Conservation (phyloP, 2,888 invertebrate genomes). For the Zele albiditarsus region DNA sequence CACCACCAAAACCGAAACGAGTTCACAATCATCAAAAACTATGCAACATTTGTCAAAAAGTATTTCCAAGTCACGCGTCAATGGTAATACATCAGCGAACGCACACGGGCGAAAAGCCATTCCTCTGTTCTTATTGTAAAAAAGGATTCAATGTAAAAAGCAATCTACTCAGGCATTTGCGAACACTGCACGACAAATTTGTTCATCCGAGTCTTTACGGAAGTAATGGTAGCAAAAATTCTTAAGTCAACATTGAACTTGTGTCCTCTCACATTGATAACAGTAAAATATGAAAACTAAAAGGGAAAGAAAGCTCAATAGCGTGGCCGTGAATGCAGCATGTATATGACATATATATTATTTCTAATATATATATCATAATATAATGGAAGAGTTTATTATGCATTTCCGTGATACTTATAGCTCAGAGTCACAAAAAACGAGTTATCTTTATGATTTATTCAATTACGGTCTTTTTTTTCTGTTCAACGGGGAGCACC, state of each 20-base stretch:
- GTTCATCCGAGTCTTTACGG: conserved; percentile 73
- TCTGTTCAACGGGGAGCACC: background rate
- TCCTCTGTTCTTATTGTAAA: conserved; percentile 83
- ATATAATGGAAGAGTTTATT: conserved; percentile 9
- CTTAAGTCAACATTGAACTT: conserved; percentile 56
- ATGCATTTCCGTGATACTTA: background rate
- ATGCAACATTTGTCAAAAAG: conserved; percentile 82
- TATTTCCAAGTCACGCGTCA: conserved; percentile 85
- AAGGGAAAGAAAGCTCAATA: conserved; percentile 48
- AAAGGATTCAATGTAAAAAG: conserved; percentile 88
- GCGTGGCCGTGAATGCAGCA: conserved; percentile 44
- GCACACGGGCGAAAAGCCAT: conserved; percentile 84
- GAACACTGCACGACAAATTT: conserved; percentile 83
- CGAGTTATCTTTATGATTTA: background rate
- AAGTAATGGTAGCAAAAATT: conserved; percentile 69
- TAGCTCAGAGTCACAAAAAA: background rate
- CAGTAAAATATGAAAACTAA: conserved; percentile 20
- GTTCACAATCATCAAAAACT: conserved; percentile 71
- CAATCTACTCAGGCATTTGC: conserved; percentile 82
- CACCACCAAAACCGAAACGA: conserved; percentile 76
- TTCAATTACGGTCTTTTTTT: background rate
- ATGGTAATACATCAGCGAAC: conserved; percentile 86
- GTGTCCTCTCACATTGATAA: conserved; percentile 24
- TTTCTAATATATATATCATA: background rate
- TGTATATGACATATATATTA: conserved; percentile 3